phyloP scores from a whole-genome alignment of 2,113 vertebrate species.

The Bos javanicus region DNA sequence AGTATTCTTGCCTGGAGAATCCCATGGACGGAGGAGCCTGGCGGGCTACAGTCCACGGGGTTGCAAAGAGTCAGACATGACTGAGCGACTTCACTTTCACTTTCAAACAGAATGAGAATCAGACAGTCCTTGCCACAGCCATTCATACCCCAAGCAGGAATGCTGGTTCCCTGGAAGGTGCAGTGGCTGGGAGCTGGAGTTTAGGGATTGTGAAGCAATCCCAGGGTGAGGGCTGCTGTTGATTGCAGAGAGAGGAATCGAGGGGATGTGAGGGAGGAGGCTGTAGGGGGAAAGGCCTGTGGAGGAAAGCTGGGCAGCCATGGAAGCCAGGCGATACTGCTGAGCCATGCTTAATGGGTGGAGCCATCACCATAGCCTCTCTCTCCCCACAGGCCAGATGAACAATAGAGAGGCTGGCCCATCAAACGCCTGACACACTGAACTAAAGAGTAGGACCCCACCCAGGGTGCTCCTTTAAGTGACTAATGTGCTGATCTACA shows the following conservation, averaged over 20 bases:
- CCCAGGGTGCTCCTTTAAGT: too few relatives aligned
- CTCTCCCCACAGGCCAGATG: fast-evolving
- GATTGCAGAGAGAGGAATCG: background rate
- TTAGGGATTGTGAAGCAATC: background rate
- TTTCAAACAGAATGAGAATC: background rate
- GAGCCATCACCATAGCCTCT: background rate
- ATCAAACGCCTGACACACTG: background rate
- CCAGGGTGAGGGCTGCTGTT: background rate
- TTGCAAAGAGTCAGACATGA: fast-evolving
- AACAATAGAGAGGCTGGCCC: background rate
- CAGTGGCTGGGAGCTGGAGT: background rate
- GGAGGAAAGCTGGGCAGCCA: background rate
- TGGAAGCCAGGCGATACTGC: background rate
- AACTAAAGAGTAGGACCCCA: too few relatives aligned
- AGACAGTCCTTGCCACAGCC: background rate
- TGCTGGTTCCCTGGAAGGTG: background rate
- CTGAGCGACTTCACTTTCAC: too few relatives aligned
- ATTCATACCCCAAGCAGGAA: fast-evolving
- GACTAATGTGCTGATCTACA: background rate
- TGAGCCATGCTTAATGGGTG: background rate
- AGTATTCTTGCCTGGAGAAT: too few relatives aligned
- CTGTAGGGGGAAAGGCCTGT: background rate
- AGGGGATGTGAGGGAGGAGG: background rate
- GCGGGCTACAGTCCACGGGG: too few relatives aligned
- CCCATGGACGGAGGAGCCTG: too few relatives aligned